These are phyloP conservation scores for Priocnemis perturbator DNA, from an alignment of 2,888 invertebrate species.

Conservation along the genomic window DNA sequence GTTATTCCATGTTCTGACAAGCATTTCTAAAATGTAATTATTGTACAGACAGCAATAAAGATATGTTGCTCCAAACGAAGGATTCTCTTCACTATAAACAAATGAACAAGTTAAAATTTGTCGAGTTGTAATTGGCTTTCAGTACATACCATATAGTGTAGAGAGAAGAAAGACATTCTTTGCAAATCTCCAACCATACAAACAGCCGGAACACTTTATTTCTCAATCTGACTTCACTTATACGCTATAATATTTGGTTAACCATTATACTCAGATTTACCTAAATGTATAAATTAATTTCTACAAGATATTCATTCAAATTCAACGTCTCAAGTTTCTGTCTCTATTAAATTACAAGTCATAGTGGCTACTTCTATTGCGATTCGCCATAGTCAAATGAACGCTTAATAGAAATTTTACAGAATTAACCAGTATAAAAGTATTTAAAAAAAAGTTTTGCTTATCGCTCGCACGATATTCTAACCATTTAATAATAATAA, in stretches of 20 bases:
- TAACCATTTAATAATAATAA: no score
- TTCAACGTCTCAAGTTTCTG: conserved; percentile 10
- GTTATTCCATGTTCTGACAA: no score
- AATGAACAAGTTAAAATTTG: not conserved
- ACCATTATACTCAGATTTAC: conserved; percentile 41
- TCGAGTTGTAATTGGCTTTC: no score
- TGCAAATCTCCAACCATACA: conserved; percentile 10
- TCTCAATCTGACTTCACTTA: conserved; percentile 34
- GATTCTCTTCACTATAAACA: no score
- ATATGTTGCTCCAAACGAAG: no score
- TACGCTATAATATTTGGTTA: conserved; percentile 61
- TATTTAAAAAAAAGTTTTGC: no score
- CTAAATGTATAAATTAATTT: conserved; percentile 36
- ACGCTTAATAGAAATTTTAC: not conserved
- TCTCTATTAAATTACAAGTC: conserved; percentile 9
- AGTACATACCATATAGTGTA: no score
- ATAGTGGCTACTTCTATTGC: conserved; percentile 4
- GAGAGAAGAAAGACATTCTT: not conserved
- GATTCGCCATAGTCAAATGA: conserved; percentile 14
- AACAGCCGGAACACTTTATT: conserved; percentile 12
- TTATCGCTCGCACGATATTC: no score
- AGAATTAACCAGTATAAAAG: conserved; percentile 12
- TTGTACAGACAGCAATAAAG: no score
- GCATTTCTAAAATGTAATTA: no score
- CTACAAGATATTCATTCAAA: conserved; percentile 9